A percentile compares a stretch with the other conserved stretches of the same genome.
Conservation (phyloP, 2,797 vertebrate genomes). For the Acanthurus lineatus region DNA sequence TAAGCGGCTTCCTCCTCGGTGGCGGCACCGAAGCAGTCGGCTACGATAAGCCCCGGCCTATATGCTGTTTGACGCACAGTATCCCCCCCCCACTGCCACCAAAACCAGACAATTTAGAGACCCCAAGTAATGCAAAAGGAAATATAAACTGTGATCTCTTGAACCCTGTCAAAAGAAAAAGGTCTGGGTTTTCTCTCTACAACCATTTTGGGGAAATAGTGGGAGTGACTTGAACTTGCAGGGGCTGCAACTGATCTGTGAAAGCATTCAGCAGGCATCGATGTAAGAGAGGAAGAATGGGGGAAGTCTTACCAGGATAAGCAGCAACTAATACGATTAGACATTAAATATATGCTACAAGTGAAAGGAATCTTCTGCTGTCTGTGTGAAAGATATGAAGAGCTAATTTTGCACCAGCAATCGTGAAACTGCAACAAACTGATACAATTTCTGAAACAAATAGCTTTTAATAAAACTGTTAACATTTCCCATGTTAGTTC, state of each 20-base stretch:
- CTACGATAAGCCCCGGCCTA: conserved; percentile 66
- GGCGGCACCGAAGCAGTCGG: conserved; percentile 61
- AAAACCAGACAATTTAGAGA: conserved; percentile 75
- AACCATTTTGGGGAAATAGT: conserved; percentile 68
- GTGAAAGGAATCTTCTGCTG: conserved; percentile 39
- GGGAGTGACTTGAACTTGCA: conserved; percentile 65
- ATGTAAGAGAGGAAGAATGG: conserved; percentile 42
- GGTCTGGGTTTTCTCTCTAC: conserved; percentile 75
- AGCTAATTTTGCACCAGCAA: conserved; percentile 24
- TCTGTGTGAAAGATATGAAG: conserved; percentile 27
- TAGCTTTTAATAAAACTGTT: background rate
- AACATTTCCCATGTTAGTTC: conserved; percentile 4
- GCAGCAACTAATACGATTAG: conserved; percentile 27
- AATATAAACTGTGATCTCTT: conserved; percentile 80
- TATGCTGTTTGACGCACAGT: conserved; percentile 63
- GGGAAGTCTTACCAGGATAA: conserved; percentile 20
- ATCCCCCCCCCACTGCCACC: conserved; percentile 19
- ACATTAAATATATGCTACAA: conserved; percentile 31
- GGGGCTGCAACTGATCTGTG: conserved; percentile 56
- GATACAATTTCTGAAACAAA: conserved; percentile 22
- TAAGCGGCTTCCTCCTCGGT: conserved; percentile 69
- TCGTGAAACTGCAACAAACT: conserved; percentile 17
- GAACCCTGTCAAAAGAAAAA: conserved; percentile 75
- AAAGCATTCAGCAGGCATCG: conserved; percentile 58
- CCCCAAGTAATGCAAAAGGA: conserved; percentile 75